Evolutionary conservation across 2,797 vertebrate genomes (phyloP), one percentile per base, ranked within the genome.

Genomic region (Alosa sapidissima): DNA sequence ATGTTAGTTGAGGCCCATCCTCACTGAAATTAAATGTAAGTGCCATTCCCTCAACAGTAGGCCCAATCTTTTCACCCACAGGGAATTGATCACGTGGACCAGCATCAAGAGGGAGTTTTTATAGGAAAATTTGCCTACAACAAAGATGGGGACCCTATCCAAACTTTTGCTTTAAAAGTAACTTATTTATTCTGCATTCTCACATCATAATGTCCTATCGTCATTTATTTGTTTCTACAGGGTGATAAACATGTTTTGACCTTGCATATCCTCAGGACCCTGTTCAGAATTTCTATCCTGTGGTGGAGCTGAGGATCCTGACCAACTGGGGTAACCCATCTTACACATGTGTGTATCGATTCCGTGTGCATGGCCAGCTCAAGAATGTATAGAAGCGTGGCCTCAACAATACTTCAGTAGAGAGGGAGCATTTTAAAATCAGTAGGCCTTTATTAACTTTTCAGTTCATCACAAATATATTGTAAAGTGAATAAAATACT

Each of bases 261-360:
- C 41, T 78, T 47, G 5, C 72, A 10, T 41, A 41, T 11, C 5
- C 28, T 21, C 41, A 78, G 72, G 72, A 21, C 1, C 41, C 72
- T 78, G 41, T 19, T 2, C 45, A 47, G 24, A 7, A 78, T 16
- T 45, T 78, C 16, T 78, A 78, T 47, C 72, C 72, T 78, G 36
- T 21, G 6, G 72, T 78, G 72, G 72, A 47, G 19, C 72, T 78
- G 41, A 78, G 72, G 41, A 78, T 78, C 21, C 14, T 78, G 41
- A 78, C 72, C 41, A 78, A 78, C 72, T 78, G 72, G 72, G 36
- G 72, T 21, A 47, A 78, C 41, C 41, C 72, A 47, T 16, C 36
- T 6, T 78, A 78, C 41, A 78, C 72, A 19, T 78, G 72, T 21
- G 41, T 78, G 72, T 78, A 78, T 78, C 72, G 72, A 78, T 78